Evolutionary conservation across 2,888 invertebrate genomes (phyloP), one percentile per base, ranked within the genome.

Genomic region (Amiota communis): DNA sequence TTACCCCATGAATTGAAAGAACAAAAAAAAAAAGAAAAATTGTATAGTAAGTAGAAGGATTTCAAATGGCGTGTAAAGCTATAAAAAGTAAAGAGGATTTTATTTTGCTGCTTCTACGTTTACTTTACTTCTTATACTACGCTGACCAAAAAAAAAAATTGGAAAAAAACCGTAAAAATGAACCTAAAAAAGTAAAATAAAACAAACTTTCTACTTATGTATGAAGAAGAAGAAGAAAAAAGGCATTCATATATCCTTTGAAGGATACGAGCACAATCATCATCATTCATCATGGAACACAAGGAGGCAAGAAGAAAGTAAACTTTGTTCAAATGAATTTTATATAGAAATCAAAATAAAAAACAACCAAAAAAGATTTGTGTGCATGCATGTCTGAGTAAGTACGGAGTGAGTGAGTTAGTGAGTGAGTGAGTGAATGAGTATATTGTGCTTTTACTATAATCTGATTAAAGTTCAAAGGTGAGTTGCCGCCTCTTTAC

Each of bases 391-490:
- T 64, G 57, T 67, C 51, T 73, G 36, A 13, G 53, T 36, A 49
- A 6, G 56, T 10, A 4, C n/a, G 72, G 36, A 13, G 53, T 36
- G 65, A 12, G 56, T 10, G 10, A 36, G 72, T 47, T 20, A 70
- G 20, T 57, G 57, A 67, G 51, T 20, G 70, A 17, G 46, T 67
- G 23, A 17, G 46, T 67, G 23, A 11, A 47, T 15, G 59, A 56
- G n/a, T 72, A 12, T 56, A 53, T 36, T 36, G 36, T 67, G 53
- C 71, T 46, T 67, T 70, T 72, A 73, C 67, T 69, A 64, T 80
- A 84, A 82, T 78, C 79, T 74, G 82, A 82, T 83, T 84, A 78
- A 72, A 74, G 82, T 80, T 80, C 77, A 76, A 80, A 77, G 77
- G 81, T 79, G 74, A 74, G 76, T 72, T 59, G 48, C 13, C 17